These are phyloP conservation scores for Chaetorhynchus papuensis DNA, from an alignment of 2,113 vertebrate genomes.

Conservation along the genomic window DNA sequence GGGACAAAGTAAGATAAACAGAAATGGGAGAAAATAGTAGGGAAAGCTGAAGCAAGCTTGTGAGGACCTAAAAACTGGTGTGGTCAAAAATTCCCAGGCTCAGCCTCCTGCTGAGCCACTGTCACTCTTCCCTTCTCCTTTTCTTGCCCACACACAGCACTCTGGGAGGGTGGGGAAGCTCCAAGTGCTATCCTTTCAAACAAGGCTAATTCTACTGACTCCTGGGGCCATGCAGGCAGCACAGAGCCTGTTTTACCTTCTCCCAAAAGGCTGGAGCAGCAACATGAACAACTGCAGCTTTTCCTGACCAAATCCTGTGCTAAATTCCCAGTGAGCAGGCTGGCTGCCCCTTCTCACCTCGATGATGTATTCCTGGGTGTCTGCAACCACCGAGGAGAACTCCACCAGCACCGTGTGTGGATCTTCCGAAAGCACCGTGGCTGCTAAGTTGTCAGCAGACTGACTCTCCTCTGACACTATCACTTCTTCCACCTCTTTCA, in stretches of 20 bases:
- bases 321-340: background rate
- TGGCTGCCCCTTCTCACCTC: conserved; percentile 72
- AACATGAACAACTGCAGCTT: background rate
- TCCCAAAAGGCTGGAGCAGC: background rate
- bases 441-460: conserved; percentile 69
- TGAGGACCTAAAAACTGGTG: background rate
- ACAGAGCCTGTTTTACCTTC: background rate
- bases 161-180: background rate
- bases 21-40: background rate
- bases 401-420: conserved; percentile 93
- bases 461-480: conserved; percentile 72
- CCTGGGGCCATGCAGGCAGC: background rate
- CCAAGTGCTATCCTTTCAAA: background rate
- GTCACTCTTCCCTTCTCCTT: background rate
- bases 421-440: conserved; percentile 83
- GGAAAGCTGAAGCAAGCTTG: background rate
- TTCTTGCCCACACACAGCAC: background rate
- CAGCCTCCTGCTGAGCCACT: background rate
- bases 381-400: conserved; percentile 94
- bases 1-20: background rate
- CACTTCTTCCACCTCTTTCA: conserved; percentile 76
- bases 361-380: conserved; percentile 98
- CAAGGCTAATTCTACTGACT: background rate
- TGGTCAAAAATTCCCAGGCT: background rate
- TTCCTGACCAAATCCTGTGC: background rate